These are phyloP conservation scores for Arion vulgaris DNA, from an alignment of 1,140 invertebrate species.

Conservation along the genomic window DNA sequence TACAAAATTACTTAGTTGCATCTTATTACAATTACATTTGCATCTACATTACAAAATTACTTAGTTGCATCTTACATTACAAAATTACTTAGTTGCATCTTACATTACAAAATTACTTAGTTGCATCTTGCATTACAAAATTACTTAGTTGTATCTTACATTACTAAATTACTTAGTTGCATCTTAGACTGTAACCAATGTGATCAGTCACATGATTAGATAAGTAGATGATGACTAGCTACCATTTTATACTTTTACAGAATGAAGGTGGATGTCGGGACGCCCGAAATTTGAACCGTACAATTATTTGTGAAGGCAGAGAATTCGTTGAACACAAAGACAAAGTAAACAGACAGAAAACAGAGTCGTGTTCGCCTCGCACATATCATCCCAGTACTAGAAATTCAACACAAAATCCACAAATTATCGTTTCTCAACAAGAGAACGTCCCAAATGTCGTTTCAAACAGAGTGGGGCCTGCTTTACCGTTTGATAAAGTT, in stretches of 20 bases:
- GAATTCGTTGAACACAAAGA: constrained; percentile 10
- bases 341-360: constrained; percentile 1
- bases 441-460: background rate
- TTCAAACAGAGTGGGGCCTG: background rate
- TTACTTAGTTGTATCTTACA: no score
- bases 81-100: no score
- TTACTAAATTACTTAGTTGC: no score
- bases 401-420: background rate
- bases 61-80: no score
- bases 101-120: no score
- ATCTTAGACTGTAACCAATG: no score
- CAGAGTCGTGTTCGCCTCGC: background rate
- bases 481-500: background rate
- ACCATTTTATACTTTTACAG: background rate
- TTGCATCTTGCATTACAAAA: no score
- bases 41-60: no score
- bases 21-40: no score
- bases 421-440: background rate
- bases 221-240: no score
- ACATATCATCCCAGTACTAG: background rate
- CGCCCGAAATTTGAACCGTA: background rate
- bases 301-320: background rate
- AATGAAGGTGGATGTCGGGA: background rate
- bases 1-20: no score
- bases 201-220: no score